Conservation (phyloP, 2,797 vertebrate genomes). For the Novumbra hubbsi region DNA sequence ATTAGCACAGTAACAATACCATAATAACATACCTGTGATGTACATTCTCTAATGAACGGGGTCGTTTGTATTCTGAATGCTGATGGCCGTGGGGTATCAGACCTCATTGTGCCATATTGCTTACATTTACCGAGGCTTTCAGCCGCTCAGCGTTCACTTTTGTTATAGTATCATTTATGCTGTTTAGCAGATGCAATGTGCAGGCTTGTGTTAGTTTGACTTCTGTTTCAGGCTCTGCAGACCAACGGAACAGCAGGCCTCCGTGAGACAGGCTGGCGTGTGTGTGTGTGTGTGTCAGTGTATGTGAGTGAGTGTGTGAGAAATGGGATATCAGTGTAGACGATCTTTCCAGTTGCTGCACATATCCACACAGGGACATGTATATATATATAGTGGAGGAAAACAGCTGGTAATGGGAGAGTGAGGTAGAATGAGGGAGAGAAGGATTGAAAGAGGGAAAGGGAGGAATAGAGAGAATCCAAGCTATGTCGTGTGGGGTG, state of each 20-base stretch:
- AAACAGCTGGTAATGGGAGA: slow-evolving; percentile 33
- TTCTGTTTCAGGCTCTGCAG: background rate
- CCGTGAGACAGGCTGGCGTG: slow-evolving; percentile 7
- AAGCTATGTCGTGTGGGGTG: background rate
- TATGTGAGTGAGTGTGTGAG: slow-evolving; percentile 9
- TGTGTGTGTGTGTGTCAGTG: slow-evolving; percentile 13
- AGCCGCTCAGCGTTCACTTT: too few species aligned
- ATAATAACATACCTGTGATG: too few species aligned
- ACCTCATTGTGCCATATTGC: too few species aligned
- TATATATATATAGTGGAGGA: slow-evolving; percentile 36
- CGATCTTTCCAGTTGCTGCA: slow-evolving; percentile 54
- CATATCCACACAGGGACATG: slow-evolving; percentile 34
- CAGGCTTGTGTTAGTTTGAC: background rate
- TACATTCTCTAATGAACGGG: too few species aligned
- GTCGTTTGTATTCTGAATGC: too few species aligned
- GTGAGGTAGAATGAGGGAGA: slow-evolving; percentile 15
- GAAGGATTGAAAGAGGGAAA: slow-evolving; percentile 9
- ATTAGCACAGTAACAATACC: too few species aligned
- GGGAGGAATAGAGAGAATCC: background rate
- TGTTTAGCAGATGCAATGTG: background rate
- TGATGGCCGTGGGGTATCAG: too few species aligned
- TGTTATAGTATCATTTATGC: background rate
- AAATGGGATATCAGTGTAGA: slow-evolving; percentile 40
- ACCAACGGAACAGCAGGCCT: background rate
- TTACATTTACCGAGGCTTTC: too few species aligned